These are phyloP conservation scores for Excalfactoria chinensis DNA, from an alignment of 2,113 vertebrate genomes.

Conservation along the genomic window DNA sequence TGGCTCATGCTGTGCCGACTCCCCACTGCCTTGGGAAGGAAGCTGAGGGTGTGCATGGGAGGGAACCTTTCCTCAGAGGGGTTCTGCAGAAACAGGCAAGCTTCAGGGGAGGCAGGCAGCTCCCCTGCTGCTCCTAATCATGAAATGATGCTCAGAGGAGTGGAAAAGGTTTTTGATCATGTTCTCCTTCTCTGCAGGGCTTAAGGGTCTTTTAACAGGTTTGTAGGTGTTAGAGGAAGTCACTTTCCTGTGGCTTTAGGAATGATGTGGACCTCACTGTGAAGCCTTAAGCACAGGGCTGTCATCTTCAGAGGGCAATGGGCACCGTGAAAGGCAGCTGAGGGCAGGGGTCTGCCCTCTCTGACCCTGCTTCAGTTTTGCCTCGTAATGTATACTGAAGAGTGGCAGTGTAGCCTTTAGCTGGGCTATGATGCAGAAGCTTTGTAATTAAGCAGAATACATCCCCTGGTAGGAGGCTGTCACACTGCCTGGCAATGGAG, in stretches of 20 bases:
- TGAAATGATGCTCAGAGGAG: not conserved
- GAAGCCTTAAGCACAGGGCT: not conserved
- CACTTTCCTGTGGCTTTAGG: not conserved
- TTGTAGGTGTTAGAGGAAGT: not conserved
- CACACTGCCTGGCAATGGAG: fast-evolving
- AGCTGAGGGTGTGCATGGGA: fast-evolving
- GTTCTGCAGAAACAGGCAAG: not conserved
- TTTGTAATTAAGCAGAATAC: not conserved
- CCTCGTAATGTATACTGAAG: not conserved
- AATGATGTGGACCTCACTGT: not conserved
- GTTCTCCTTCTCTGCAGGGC: not conserved
- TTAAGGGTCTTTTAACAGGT: not conserved
- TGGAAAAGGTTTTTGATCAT: not conserved
- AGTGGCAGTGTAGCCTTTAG: not conserved
- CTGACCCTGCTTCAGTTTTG: not conserved
- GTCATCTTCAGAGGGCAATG: not conserved
- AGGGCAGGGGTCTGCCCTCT: not conserved
- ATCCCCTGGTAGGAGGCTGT: not conserved
- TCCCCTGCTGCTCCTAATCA: slow-evolving; percentile 3
- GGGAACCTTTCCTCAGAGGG: not conserved
- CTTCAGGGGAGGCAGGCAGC: not conserved
- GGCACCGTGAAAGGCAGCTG: not conserved
- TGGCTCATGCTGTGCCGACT: fast-evolving
- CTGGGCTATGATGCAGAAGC: not conserved
- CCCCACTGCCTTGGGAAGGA: not conserved